Percentiles rank a stretch among this genome's conserved stretches.
These are phyloP conservation scores for Lutjanus erythropterus DNA, from an alignment of 2,113 vertebrate genomes.

Conservation along the genomic window DNA sequence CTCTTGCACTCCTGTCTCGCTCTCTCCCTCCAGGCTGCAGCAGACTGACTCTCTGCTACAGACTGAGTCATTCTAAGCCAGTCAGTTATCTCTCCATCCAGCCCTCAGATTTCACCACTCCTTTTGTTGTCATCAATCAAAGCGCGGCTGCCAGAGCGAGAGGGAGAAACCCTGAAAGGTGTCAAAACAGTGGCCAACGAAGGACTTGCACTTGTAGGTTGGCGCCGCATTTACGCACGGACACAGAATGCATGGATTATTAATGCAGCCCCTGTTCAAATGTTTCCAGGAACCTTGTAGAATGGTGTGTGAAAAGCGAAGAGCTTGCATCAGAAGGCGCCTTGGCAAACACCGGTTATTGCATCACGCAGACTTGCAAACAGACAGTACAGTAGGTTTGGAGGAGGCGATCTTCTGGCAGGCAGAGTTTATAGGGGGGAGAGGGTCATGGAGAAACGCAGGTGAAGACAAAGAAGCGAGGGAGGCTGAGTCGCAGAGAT, in stretches of 20 bases:
- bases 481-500: constrained; percentile 37
- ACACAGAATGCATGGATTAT: constrained; percentile 74
- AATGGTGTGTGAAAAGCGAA: constrained; percentile 54
- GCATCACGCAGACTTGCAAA: constrained; percentile 55
- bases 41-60: constrained; percentile 67
- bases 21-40: constrained; percentile 69
- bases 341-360: constrained; percentile 49
- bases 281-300: constrained; percentile 68
- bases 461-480: constrained; percentile 44
- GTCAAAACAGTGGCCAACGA: constrained; percentile 70
- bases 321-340: constrained; percentile 55
- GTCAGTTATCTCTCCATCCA: constrained; percentile 81
- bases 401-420: constrained; percentile 48
- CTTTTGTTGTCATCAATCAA: constrained; percentile 81
- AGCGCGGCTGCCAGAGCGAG: constrained; percentile 58
- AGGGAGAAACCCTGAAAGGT: constrained; percentile 61
- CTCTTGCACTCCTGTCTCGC: constrained; percentile 48
- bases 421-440: constrained; percentile 19
- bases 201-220: constrained; percentile 59
- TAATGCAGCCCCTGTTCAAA: constrained; percentile 68
- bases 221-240: constrained; percentile 55
- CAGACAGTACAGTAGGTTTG: constrained; percentile 31
- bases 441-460: constrained; percentile 46
- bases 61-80: constrained; percentile 80
- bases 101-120: constrained; percentile 76